Percentiles rank a stretch among this genome's conserved stretches.
Evolutionary conservation across 1,140 invertebrate species (phyloP).

Genomic region (Eumaeus atala): DNA sequence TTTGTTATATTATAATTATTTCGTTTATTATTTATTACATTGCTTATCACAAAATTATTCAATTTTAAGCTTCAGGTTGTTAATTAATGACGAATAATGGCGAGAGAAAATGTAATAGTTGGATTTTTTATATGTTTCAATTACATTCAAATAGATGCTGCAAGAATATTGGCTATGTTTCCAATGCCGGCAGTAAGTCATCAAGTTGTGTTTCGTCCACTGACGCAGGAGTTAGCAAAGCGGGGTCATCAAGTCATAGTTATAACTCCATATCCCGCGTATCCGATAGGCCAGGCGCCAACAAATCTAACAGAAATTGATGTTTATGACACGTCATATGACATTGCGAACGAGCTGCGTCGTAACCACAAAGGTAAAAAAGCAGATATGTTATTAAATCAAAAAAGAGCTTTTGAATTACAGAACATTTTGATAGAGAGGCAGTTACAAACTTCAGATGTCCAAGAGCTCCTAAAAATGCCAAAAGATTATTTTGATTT

Average conservation of each 20-base stretch:
- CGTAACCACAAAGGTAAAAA: constrained; percentile 16
- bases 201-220: constrained; percentile 19
- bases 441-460: constrained; percentile 31
- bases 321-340: constrained; percentile 15
- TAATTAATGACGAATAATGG: no score
- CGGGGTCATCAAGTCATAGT: constrained; percentile 25
- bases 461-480: constrained; percentile 39
- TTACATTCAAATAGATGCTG: neutral
- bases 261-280: constrained; percentile 25
- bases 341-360: constrained; percentile 9
- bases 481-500: constrained; percentile 43
- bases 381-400: neutral
- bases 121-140: neutral
- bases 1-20: no score
- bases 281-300: constrained; percentile 19
- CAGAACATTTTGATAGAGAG: constrained; percentile 20
- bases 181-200: neutral
- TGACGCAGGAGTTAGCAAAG: constrained; percentile 22
- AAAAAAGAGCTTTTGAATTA: neutral
- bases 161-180: constrained; percentile 3
- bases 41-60: no score
- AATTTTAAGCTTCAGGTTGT: no score
- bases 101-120: no score
- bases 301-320: constrained; percentile 45
- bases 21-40: no score